Conservation (phyloP, 1,140 invertebrate genomes). For the Paraescarpia echinospica region DNA sequence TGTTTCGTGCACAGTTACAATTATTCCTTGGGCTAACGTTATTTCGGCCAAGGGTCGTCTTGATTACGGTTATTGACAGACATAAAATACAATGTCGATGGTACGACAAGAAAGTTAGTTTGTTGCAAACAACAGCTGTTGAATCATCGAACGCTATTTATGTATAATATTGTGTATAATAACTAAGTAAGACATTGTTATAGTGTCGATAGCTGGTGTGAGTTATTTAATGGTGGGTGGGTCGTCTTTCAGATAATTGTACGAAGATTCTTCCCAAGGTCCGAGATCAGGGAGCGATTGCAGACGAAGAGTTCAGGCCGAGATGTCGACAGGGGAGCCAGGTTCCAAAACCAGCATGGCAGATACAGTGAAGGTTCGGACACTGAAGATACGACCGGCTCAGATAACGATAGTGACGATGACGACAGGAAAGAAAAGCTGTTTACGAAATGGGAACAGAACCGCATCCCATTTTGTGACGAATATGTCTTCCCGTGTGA, state of each 20-base stretch:
- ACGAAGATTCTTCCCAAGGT: conserved; percentile 12
- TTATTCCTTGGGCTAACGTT: too few relatives aligned
- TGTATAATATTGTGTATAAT: background rate
- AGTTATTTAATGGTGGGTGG: background rate
- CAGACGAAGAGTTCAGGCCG: background rate
- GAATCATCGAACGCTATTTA: background rate
- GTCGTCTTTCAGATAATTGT: conserved; percentile 7
- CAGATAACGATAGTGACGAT: background rate
- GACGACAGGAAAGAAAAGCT: background rate
- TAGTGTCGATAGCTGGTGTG: background rate
- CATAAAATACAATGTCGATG: background rate
- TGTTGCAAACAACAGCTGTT: background rate
- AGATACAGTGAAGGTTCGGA: background rate
- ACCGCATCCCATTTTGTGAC: conserved; percentile 28
- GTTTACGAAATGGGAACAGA: background rate
- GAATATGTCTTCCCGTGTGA: conserved; percentile 58
- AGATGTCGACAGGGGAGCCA: background rate
- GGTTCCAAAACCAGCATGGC: background rate
- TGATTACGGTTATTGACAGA: too few relatives aligned
- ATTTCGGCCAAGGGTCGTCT: too few relatives aligned
- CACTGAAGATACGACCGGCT: conserved; percentile 8
- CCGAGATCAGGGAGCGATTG: conserved; percentile 6
- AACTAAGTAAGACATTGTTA: background rate
- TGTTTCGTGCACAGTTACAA: too few relatives aligned
- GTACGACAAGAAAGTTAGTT: background rate